phyloP scores from a whole-genome alignment of 2,888 invertebrate genomes.

The Pterobdella sp. region DNA sequence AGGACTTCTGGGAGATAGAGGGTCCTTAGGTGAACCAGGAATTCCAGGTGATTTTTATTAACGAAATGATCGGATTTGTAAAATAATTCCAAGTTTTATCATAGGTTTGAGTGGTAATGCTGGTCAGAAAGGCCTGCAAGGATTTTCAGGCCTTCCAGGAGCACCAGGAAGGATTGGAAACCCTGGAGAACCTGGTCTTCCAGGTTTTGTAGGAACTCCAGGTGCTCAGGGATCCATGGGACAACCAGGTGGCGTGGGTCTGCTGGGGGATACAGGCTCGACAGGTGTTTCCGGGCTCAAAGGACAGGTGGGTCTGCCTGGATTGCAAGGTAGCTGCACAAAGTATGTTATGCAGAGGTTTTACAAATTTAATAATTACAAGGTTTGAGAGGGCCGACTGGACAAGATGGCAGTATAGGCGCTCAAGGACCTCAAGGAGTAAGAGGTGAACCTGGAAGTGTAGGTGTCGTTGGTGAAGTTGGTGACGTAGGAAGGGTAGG shows the following conservation, averaged over 20 bases:
- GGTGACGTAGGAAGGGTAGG: conserved; percentile 11
- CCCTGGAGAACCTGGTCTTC: not conserved
- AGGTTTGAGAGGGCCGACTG: not conserved
- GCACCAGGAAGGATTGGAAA: conserved; percentile 9
- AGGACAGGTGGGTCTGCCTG: conserved; percentile 5
- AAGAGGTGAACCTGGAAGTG: not conserved
- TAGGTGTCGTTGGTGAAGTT: conserved; percentile 13
- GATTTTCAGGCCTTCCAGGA: conserved; percentile 24
- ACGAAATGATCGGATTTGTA: not conserved
- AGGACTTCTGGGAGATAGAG: conserved; percentile 8
- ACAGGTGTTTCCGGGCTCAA: not conserved
- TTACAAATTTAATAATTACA: not conserved
- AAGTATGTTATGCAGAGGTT: not conserved
- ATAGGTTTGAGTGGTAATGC: conserved; percentile 20
- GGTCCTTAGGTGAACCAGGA: conserved; percentile 13
- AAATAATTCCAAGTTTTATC: not conserved
- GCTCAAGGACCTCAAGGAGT: not conserved
- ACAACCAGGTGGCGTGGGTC: not conserved
- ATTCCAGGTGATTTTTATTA: not conserved
- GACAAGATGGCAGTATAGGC: conserved; percentile 9
- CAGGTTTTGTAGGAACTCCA: not conserved
- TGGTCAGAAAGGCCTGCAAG: conserved; percentile 21
- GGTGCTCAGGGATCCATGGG: not conserved
- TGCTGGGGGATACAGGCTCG: not conserved
- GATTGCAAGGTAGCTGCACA: not conserved